Evolutionary conservation across 2,888 invertebrate species (phyloP).

Genomic region (Diloba caeruleocephala): DNA sequence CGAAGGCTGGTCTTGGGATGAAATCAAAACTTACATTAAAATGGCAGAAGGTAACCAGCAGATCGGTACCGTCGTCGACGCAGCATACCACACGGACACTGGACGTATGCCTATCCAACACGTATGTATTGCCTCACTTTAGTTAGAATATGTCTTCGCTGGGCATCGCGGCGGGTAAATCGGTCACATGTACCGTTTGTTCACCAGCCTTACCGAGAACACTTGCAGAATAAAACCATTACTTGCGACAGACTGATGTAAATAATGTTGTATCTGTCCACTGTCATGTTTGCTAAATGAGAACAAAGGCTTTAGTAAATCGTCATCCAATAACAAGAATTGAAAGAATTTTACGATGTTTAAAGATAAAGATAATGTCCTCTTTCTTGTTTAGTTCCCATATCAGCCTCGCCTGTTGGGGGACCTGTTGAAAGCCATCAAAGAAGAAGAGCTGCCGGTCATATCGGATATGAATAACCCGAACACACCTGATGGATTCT

Average conservation of each 20-base stretch:
- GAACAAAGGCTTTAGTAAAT: too few species aligned
- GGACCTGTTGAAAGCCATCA: conserved; percentile 87
- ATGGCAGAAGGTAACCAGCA: conserved; percentile 91
- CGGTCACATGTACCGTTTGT: too few species aligned
- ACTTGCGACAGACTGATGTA: too few species aligned
- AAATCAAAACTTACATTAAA: conserved; percentile 91
- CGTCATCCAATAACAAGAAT: too few species aligned
- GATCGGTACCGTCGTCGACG: conserved; percentile 86
- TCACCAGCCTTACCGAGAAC: too few species aligned
- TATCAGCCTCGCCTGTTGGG: conserved; percentile 87
- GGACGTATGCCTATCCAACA: conserved; percentile 89
- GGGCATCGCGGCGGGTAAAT: too few species aligned
- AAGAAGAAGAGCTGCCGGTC: conserved; percentile 87
- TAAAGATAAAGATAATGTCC: neutral
- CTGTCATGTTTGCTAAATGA: too few species aligned
- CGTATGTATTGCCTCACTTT: conserved; percentile 56
- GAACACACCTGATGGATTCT: conserved; percentile 89
- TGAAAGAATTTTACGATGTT: too few species aligned
- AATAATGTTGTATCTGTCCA: too few species aligned
- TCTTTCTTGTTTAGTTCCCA: conserved; percentile 78
- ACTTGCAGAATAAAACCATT: too few species aligned
- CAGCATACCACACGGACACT: conserved; percentile 84
- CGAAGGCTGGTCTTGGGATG: conserved; percentile 92
- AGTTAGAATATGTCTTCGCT: neutral
- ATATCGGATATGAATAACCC: conserved; percentile 90